phyloP scores from a whole-genome alignment of 2,888 invertebrate genomes.

The Elysia crispata region DNA sequence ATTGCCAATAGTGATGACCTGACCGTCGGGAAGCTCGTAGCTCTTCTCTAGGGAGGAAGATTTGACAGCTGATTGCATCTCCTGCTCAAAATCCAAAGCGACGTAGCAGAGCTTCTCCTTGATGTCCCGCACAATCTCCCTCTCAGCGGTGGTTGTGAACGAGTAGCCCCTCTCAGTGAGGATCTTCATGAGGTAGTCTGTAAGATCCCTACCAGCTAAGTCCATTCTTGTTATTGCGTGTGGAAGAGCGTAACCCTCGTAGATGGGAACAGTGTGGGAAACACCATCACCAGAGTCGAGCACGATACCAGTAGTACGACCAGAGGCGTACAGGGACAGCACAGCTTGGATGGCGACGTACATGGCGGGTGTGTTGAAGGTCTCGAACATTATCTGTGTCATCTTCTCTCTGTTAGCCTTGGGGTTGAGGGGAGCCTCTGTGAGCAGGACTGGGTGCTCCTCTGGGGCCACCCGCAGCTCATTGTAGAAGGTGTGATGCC shows the following conservation, averaged over 20 bases:
- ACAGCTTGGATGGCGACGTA: slow-evolving; percentile 96
- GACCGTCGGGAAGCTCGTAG: too few species aligned
- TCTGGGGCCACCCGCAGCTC: slow-evolving; percentile 79
- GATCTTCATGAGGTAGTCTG: slow-evolving; percentile 74
- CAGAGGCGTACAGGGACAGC: slow-evolving; percentile 95
- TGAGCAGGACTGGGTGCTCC: slow-evolving; percentile 91
- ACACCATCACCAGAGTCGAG: slow-evolving; percentile 96
- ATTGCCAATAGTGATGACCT: too few species aligned
- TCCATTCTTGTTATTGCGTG: slow-evolving; percentile 87
- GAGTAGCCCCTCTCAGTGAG: slow-evolving; percentile 79
- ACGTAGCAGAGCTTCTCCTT: slow-evolving; percentile 97
- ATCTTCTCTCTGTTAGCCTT: slow-evolving; percentile 82
- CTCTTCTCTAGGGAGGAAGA: too few species aligned
- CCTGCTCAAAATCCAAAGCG: slow-evolving; percentile 89
- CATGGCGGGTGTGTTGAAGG: slow-evolving; percentile 94
- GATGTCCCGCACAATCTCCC: too few species aligned
- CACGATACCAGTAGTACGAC: slow-evolving; percentile 95
- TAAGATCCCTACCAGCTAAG: slow-evolving; percentile 68
- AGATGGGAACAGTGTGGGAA: slow-evolving; percentile 95
- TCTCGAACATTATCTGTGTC: slow-evolving; percentile 83
- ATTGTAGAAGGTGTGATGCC: slow-evolving; percentile 76
- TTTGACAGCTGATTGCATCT: slow-evolving; percentile 89
- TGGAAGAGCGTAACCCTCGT: slow-evolving; percentile 93
- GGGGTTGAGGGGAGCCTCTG: slow-evolving; percentile 84
- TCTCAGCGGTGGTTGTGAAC: slow-evolving; percentile 85